Evolutionary conservation across 2,888 invertebrate genomes (phyloP).

Genomic region (Mimachlamys varia): DNA sequence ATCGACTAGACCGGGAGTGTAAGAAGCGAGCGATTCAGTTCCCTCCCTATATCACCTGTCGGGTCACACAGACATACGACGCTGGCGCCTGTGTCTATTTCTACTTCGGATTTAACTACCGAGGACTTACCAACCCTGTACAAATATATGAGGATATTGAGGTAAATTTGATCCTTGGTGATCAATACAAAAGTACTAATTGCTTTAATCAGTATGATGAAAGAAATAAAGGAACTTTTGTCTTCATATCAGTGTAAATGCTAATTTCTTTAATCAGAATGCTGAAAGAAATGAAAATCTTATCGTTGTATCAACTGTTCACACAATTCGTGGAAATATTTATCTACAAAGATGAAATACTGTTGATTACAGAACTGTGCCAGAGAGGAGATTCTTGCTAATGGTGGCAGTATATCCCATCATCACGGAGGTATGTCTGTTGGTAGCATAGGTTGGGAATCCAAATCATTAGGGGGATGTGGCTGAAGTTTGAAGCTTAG

Average conservation of each 20-base stretch:
- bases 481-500: not conserved
- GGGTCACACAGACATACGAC: slow-evolving; percentile 98
- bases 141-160: slow-evolving; percentile 93
- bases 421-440: slow-evolving; percentile 89
- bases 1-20: slow-evolving; percentile 86
- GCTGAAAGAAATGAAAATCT: not conserved
- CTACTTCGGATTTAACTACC: slow-evolving; percentile 92
- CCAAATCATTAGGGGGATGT: too few relatives aligned
- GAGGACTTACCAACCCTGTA: slow-evolving; percentile 87
- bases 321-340: not conserved
- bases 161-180: slow-evolving; percentile 73
- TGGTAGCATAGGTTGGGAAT: too few relatives aligned
- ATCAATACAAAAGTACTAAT: not conserved
- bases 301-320: too few relatives aligned
- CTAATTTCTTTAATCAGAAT: not conserved
- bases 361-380: slow-evolving; percentile 85
- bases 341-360: not conserved
- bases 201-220: not conserved
- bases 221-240: not conserved
- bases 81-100: slow-evolving; percentile 98
- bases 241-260: too few relatives aligned
- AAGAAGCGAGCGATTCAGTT: slow-evolving; percentile 81
- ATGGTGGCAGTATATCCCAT: slow-evolving; percentile 96
- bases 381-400: slow-evolving; percentile 94
- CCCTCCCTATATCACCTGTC: slow-evolving; percentile 82